Conservation (phyloP, 2,113 vertebrate species). For the Hypocryptadius cinnamomeus region DNA sequence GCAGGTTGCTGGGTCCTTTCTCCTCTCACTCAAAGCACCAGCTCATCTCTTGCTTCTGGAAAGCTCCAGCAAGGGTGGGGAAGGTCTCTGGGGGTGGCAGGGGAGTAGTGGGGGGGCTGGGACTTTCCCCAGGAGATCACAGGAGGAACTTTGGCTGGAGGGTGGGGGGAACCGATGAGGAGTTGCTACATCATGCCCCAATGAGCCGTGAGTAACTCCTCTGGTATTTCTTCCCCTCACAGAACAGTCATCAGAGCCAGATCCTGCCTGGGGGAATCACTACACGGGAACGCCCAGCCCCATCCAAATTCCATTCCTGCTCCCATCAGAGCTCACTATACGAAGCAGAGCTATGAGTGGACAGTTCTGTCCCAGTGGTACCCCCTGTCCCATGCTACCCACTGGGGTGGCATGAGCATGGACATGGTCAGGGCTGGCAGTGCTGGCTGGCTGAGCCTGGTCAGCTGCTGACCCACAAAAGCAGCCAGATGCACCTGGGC, state of each 20-base stretch:
- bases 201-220: constrained; percentile 55
- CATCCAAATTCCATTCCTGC: constrained; percentile 45
- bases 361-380: not conserved
- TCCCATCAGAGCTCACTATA: not conserved
- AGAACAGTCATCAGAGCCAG: constrained; percentile 54
- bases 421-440: not conserved
- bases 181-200: constrained; percentile 64
- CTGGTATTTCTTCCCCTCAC: constrained; percentile 55
- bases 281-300: constrained; percentile 44
- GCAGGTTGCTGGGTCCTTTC: not conserved
- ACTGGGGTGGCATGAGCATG: not conserved
- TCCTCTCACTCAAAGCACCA: not conserved
- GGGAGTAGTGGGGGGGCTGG: not conserved
- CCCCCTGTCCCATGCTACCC: not conserved
- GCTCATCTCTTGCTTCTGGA: constrained; percentile 18
- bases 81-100: constrained; percentile 44
- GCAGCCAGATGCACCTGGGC: not conserved
- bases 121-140: constrained; percentile 58
- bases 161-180: constrained; percentile 45
- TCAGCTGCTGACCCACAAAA: not conserved
- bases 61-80: constrained; percentile 43
- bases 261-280: constrained; percentile 41
- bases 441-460: not conserved
- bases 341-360: not conserved
- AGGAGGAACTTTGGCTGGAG: constrained; percentile 51